Percentiles rank a stretch among this genome's conserved stretches.
These are phyloP conservation scores for Hydrophis major DNA, from an alignment of 2,797 vertebrate genomes.

Conservation along the genomic window DNA sequence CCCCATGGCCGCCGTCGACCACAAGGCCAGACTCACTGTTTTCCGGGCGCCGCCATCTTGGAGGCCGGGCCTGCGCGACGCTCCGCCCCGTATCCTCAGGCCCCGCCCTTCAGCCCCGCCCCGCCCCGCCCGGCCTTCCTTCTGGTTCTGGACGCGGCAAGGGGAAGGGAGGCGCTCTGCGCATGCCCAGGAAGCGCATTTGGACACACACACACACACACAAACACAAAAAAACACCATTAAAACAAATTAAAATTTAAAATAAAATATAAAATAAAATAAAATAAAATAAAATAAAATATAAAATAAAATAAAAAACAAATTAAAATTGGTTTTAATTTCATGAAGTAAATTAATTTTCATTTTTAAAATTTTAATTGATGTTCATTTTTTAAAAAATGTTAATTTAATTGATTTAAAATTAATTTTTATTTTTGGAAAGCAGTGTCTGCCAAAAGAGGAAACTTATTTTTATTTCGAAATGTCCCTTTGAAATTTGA, in stretches of 20 bases:
- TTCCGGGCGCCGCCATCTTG: conserved; percentile 85
- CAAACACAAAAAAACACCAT: too few species aligned
- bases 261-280: too few species aligned
- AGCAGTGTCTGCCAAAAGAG: not conserved
- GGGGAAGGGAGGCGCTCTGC: not conserved
- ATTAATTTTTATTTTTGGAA: not conserved
- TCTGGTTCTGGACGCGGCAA: not conserved
- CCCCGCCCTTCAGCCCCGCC: not conserved
- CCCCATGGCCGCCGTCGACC: conserved; percentile 14
- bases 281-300: too few species aligned
- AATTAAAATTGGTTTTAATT: not conserved
- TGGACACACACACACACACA: too few species aligned
- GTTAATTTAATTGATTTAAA: not conserved
- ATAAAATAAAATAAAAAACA: too few species aligned
- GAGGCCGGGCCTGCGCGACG: not conserved
- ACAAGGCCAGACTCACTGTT: conserved; percentile 79
- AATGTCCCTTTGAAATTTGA: not conserved
- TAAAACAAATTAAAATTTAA: too few species aligned
- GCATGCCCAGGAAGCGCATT: too few species aligned
- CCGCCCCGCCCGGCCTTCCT: too few species aligned
- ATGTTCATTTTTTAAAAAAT: not conserved
- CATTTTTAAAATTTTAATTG: too few species aligned
- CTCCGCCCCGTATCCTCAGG: not conserved
- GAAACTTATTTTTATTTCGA: not conserved
- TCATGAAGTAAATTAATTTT: too few species aligned